phyloP scores from a whole-genome alignment of 2,888 invertebrate species.

The Drosophila pegasa region DNA sequence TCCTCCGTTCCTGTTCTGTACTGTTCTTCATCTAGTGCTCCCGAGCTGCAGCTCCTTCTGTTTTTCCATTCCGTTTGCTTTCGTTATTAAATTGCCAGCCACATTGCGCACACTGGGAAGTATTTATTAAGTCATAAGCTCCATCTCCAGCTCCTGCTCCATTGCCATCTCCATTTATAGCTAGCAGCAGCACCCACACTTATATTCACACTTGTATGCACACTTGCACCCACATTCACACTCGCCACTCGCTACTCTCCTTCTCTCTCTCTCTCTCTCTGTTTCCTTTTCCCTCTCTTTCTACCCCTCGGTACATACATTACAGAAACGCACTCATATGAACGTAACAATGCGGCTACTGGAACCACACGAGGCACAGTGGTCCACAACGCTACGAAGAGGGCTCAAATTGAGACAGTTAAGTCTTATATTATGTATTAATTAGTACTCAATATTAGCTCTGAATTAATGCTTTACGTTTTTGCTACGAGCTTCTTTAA shows the following conservation, averaged over 20 bases:
- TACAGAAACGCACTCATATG: slow-evolving; percentile 22
- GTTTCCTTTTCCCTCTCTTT: background rate
- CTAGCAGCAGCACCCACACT: slow-evolving; percentile 15
- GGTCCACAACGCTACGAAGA: background rate
- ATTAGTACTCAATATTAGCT: background rate
- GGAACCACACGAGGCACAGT: slow-evolving; percentile 33
- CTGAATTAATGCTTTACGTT: no score
- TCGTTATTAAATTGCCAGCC: slow-evolving; percentile 78
- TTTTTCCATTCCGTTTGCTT: slow-evolving; percentile 63
- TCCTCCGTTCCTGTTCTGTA: background rate
- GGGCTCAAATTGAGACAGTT: background rate
- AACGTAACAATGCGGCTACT: slow-evolving; percentile 25
- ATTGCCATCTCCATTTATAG: slow-evolving; percentile 6
- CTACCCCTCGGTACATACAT: slow-evolving; percentile 8
- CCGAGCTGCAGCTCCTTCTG: slow-evolving; percentile 25
- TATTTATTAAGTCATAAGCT: slow-evolving; percentile 78
- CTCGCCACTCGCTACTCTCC: background rate
- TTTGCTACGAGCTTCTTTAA: no score
- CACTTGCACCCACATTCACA: slow-evolving; percentile 11
- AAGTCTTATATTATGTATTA: background rate
- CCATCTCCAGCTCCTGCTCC: slow-evolving; percentile 28
- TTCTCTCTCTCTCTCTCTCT: background rate
- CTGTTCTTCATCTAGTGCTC: slow-evolving; percentile 1
- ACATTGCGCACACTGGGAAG: slow-evolving; percentile 70
- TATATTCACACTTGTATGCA: slow-evolving; percentile 2